These are phyloP conservation scores for Lepidiolamprologus cunningtoni DNA, from an alignment of 2,113 vertebrate genomes.

Conservation along the genomic window DNA sequence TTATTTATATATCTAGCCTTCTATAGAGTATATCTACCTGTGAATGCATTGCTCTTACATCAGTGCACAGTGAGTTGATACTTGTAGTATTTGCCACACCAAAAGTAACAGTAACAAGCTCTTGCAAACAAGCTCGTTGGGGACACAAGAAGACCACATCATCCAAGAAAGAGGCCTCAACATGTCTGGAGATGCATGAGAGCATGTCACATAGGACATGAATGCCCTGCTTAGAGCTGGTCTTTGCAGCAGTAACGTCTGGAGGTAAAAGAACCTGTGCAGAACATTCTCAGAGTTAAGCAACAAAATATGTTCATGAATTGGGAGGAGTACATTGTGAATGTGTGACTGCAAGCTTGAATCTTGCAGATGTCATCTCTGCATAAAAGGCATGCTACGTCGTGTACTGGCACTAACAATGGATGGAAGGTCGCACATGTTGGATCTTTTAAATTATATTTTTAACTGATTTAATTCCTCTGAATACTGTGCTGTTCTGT, in stretches of 20 bases:
- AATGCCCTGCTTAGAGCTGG: background rate
- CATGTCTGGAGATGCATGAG: background rate
- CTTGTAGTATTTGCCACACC: background rate
- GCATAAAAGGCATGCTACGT: background rate
- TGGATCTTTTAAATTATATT: background rate
- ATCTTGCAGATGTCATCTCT: background rate
- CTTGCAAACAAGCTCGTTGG: background rate
- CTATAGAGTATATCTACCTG: background rate
- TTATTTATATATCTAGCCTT: background rate
- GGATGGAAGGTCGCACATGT: background rate
- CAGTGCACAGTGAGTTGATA: background rate
- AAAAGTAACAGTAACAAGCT: background rate
- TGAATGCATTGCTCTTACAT: background rate
- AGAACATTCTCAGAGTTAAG: background rate
- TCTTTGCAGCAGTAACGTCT: background rate
- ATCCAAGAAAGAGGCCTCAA: background rate
- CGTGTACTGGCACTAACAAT: too few relatives aligned
- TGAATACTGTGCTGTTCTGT: accelerated
- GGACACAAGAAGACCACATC: background rate
- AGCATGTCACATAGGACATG: background rate
- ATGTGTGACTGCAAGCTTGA: background rate
- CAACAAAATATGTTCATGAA: background rate
- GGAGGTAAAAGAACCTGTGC: background rate
- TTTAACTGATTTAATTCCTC: background rate
- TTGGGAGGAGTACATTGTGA: background rate